Evolutionary conservation across 2,113 vertebrate species (phyloP).

Genomic region (Alethe diademata): DNA sequence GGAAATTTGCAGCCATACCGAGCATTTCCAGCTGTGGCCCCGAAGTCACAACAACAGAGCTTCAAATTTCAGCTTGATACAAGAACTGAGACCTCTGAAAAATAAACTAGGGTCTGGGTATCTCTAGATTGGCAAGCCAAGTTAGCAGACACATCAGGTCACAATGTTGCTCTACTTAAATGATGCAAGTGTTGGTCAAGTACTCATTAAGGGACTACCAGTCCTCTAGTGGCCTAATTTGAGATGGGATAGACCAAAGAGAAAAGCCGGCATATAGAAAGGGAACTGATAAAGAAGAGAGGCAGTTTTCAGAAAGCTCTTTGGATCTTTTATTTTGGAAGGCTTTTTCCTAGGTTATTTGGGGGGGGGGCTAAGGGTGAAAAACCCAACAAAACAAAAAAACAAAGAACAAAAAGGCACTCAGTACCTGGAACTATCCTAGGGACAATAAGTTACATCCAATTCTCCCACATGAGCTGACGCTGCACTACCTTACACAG

Average conservation of each 20-base stretch:
- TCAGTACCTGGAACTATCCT: not conserved
- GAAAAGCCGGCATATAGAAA: not conserved
- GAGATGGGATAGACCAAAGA: not conserved
- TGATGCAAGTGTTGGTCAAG: not conserved
- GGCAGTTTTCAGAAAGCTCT: not conserved
- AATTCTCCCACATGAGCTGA: not conserved
- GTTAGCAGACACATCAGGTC: not conserved
- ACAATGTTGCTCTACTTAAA: not conserved
- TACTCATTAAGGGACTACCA: not conserved
- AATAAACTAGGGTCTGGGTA: not conserved
- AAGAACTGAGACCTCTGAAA: not conserved
- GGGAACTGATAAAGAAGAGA: not conserved
- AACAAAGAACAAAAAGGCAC: not conserved
- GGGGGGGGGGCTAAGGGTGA: not conserved
- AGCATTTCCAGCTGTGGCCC: not conserved
- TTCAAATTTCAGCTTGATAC: not conserved
- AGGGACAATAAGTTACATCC: not conserved
- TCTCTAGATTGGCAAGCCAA: not conserved
- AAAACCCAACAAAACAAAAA: not conserved
- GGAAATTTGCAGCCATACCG: not conserved
- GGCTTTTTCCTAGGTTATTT: not conserved
- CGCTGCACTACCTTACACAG: not conserved
- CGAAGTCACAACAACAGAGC: rapidly evolving
- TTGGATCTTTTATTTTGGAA: not conserved
- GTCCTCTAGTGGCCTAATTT: not conserved